These are phyloP conservation scores for Canis aureus DNA, from an alignment of 2,113 vertebrate genomes.

Conservation along the genomic window DNA sequence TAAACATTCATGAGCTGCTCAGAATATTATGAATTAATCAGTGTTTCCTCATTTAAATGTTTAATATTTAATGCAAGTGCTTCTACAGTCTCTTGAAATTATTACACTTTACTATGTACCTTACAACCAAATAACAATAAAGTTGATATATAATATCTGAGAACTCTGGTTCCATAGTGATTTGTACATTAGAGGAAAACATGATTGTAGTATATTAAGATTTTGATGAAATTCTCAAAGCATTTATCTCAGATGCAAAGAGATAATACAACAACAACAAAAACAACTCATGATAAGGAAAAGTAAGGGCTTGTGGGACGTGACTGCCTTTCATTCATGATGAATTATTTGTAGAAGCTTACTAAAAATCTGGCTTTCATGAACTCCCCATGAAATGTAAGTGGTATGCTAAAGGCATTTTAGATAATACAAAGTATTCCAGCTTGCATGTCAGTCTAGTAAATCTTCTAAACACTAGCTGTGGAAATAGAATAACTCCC, in stretches of 20 bases:
- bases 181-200: constrained; percentile 56
- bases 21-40: constrained; percentile 91
- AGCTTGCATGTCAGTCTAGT: constrained; percentile 78
- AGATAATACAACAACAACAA: constrained; percentile 77
- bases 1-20: constrained; percentile 88
- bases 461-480: constrained; percentile 84
- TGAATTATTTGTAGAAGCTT: constrained; percentile 85
- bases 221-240: constrained; percentile 68
- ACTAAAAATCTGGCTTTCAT: constrained; percentile 79
- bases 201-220: constrained; percentile 35
- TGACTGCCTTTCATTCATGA: constrained; percentile 81
- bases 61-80: constrained; percentile 92
- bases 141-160: constrained; percentile 62
- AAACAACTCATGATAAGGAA: constrained; percentile 79
- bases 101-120: constrained; percentile 81
- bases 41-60: constrained; percentile 87
- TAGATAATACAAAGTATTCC: constrained; percentile 70
- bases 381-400: constrained; percentile 82
- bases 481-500: constrained; percentile 66
- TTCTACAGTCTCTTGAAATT: constrained; percentile 84
- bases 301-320: constrained; percentile 72
- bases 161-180: constrained; percentile 61
- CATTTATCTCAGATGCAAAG: constrained; percentile 70
- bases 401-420: constrained; percentile 79
- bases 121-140: constrained; percentile 75